These are phyloP conservation scores for Holacanthus passer DNA, from an alignment of 2,113 vertebrate species.

Conservation along the genomic window DNA sequence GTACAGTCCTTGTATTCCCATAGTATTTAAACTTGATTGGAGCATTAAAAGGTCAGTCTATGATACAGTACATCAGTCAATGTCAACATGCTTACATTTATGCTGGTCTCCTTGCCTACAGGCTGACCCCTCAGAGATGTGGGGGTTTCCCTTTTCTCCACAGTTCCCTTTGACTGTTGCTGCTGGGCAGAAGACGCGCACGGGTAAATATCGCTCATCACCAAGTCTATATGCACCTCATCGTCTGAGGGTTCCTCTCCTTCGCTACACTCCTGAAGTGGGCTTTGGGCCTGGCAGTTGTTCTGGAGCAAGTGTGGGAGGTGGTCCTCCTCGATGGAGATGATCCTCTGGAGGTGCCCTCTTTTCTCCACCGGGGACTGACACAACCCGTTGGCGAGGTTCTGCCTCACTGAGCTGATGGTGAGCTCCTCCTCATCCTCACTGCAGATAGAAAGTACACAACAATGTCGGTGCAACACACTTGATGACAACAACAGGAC, in stretches of 20 bases:
- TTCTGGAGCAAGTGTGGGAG: slow-evolving; percentile 90
- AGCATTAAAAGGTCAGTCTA: neutral
- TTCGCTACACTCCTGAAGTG: slow-evolving; percentile 80
- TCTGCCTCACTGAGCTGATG: slow-evolving; percentile 69
- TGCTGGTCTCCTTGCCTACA: slow-evolving; percentile 88
- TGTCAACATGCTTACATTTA: slow-evolving; percentile 59
- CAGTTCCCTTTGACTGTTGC: slow-evolving; percentile 13
- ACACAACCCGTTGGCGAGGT: slow-evolving; percentile 69
- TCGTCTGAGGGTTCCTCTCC: slow-evolving; percentile 56
- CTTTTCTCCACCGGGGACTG: slow-evolving; percentile 15
- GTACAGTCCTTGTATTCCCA: neutral
- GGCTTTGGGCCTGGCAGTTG: slow-evolving; percentile 62
- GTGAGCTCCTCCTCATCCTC: slow-evolving; percentile 87
- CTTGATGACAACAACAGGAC: neutral
- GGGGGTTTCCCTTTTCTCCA: slow-evolving; percentile 53
- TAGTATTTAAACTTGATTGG: neutral
- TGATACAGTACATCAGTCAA: too few relatives aligned
- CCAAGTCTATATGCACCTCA: slow-evolving; percentile 67
- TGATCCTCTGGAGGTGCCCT: slow-evolving; percentile 88
- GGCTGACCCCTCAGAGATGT: slow-evolving; percentile 87
- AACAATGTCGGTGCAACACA: neutral
- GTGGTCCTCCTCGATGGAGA: slow-evolving; percentile 96
- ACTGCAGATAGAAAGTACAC: slow-evolving; percentile 44
- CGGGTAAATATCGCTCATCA: slow-evolving; percentile 69
- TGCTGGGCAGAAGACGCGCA: slow-evolving; percentile 1